Evolutionary conservation across 37 sponge, comb jelly and placozoan genomes (phyloP).

Genomic region (Theonella swinhoei): DNA sequence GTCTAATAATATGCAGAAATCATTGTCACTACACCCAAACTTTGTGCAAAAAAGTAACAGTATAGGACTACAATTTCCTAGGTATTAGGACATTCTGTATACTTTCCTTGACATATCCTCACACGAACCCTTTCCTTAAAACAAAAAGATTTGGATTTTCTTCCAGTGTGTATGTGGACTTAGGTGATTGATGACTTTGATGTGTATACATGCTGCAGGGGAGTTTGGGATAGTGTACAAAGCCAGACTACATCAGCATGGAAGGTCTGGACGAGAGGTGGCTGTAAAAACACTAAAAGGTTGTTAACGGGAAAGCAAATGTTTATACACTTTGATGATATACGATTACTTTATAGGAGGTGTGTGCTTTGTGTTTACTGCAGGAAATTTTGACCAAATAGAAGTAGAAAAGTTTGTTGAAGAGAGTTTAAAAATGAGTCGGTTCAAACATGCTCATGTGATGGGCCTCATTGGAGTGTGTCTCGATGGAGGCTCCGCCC

Average conservation of each 20-base stretch:
- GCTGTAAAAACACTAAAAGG: slow-evolving; percentile 46
- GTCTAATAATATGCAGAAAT: neutral
- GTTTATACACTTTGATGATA: neutral
- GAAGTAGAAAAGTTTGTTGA: slow-evolving; percentile 1
- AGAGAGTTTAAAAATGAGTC: slow-evolving; percentile 5
- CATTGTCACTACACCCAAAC: neutral
- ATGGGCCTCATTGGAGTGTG: slow-evolving; percentile 23
- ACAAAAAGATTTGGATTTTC: no score
- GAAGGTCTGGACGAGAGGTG: neutral
- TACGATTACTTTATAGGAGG: no score
- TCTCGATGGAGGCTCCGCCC: slow-evolving; percentile 9
- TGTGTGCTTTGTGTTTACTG: no score
- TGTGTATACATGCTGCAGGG: slow-evolving; percentile 1
- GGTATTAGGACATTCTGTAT: no score
- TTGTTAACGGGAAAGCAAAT: neutral
- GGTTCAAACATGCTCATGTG: slow-evolving; percentile 12
- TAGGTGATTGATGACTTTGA: neutral
- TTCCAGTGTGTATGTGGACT: no score
- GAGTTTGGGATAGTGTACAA: slow-evolving; percentile 40
- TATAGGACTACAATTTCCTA: no score
- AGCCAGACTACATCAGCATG: slow-evolving; percentile 7
- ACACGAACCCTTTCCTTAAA: no score
- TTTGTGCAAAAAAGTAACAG: no score
- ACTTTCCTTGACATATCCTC: no score
- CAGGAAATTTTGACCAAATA: slow-evolving; percentile 9